Evolutionary conservation across 2,113 vertebrate genomes (phyloP).

Genomic region (Dinomys branickii): DNA sequence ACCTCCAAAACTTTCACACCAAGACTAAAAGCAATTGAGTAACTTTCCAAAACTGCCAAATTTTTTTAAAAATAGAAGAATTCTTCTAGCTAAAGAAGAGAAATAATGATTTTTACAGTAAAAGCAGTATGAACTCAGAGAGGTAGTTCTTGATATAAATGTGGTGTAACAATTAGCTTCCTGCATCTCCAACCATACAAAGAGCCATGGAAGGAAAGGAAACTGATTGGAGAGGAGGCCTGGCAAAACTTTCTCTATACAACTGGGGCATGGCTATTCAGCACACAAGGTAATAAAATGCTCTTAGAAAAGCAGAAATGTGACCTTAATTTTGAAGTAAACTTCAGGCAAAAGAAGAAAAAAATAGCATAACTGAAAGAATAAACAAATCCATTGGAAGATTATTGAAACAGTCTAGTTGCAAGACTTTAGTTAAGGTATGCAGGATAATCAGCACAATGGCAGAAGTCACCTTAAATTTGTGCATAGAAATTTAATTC

Average conservation of each 20-base stretch:
- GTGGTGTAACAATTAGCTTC: not conserved
- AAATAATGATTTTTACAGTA: not conserved
- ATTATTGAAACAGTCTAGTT: not conserved
- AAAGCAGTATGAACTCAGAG: not conserved
- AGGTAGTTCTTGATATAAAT: not conserved
- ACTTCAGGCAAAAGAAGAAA: not conserved
- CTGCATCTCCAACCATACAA: not conserved
- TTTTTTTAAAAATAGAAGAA: not conserved
- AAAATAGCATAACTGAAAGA: not conserved
- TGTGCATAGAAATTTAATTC: too few relatives aligned
- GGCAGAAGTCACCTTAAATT: not conserved
- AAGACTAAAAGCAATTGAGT: not conserved
- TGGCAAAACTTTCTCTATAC: not conserved
- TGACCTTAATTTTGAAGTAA: not conserved
- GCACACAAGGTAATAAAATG: not conserved
- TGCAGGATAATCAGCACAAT: not conserved
- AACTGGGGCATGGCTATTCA: not conserved
- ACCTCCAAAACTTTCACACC: not conserved
- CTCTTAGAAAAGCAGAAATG: not conserved
- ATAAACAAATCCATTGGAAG: slow-evolving; percentile 19
- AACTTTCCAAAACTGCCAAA: not conserved
- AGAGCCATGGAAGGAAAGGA: not conserved
- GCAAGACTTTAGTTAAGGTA: not conserved
- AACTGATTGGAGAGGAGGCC: rapidly evolving
- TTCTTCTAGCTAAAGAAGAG: not conserved